A percentile compares a stretch with the other conserved stretches of the same genome.
Evolutionary conservation across 2,113 vertebrate species (phyloP).

Genomic region (Crypturellus undulatus): DNA sequence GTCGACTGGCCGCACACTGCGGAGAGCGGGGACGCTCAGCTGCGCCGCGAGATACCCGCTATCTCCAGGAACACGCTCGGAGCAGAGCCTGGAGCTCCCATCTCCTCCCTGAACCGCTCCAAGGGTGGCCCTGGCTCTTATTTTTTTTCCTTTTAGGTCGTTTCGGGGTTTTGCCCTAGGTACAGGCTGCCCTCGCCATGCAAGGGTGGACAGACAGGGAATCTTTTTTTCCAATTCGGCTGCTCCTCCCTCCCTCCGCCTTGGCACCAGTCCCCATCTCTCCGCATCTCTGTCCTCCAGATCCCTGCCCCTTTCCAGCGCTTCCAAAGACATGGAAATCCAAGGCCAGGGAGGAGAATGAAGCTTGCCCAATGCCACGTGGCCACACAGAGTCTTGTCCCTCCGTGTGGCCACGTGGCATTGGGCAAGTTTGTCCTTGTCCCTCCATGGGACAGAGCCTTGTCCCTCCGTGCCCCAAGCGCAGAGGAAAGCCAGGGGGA

Average conservation of each 20-base stretch:
- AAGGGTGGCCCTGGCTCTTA: background rate
- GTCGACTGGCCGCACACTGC: constrained; percentile 82
- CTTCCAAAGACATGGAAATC: background rate
- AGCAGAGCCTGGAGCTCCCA: background rate
- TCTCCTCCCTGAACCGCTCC: background rate
- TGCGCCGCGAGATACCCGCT: accelerated
- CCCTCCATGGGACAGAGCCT: background rate
- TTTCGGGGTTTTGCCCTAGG: background rate
- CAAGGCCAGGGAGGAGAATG: background rate
- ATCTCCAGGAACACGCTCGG: accelerated
- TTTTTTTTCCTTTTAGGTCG: background rate
- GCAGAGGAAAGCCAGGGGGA: background rate
- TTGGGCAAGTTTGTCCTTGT: too few relatives aligned
- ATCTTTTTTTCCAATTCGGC: background rate
- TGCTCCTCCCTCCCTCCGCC: background rate
- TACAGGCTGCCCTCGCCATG: background rate
- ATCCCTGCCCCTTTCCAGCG: background rate
- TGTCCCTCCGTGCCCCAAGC: background rate
- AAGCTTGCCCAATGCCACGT: accelerated
- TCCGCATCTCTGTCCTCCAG: background rate
- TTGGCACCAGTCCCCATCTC: background rate
- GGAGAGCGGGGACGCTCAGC: accelerated
- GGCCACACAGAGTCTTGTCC: background rate
- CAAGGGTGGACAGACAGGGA: background rate
- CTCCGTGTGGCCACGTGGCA: too few relatives aligned